Percentiles rank a stretch among this genome's conserved stretches.
Evolutionary conservation across 1,140 invertebrate genomes (phyloP).

Genomic region (Eulimnadia texana): DNA sequence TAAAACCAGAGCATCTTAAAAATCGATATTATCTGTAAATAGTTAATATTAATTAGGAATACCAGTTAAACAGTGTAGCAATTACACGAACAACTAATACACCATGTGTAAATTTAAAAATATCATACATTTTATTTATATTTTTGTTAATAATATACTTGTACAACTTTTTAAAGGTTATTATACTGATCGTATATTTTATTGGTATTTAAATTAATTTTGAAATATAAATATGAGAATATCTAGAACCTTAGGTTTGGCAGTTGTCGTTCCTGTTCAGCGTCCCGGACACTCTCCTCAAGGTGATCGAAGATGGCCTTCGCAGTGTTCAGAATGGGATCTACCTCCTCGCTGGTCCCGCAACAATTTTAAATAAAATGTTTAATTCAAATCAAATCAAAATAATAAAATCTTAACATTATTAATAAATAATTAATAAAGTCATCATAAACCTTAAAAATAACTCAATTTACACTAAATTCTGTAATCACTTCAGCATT

Average conservation of each 20-base stretch:
- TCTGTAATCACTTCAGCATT: too few species aligned
- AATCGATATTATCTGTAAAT: too few species aligned
- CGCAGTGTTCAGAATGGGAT: slow-evolving; percentile 1
- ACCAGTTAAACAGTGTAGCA: not conserved
- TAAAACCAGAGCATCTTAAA: too few species aligned
- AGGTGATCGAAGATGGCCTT: not conserved
- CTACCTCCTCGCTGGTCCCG: not conserved
- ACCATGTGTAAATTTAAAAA: too few species aligned
- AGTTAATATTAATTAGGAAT: not conserved
- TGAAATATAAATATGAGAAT: not conserved
- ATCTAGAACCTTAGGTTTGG: slow-evolving; percentile 5
- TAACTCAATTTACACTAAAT: too few species aligned
- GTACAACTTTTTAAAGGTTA: too few species aligned
- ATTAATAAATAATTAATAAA: slow-evolving; percentile 36
- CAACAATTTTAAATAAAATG: not conserved
- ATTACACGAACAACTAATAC: too few species aligned
- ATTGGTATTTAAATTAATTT: not conserved
- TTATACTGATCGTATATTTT: too few species aligned
- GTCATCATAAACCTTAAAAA: too few species aligned
- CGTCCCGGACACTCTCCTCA: not conserved
- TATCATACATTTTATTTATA: too few species aligned
- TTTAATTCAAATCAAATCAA: slow-evolving; percentile 28
- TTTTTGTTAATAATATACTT: too few species aligned
- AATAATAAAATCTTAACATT: slow-evolving; percentile 38
- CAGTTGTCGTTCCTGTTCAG: slow-evolving; percentile 9